phyloP scores from a whole-genome alignment of 2,797 vertebrate genomes.

The Scolopax bukidnonensis region DNA sequence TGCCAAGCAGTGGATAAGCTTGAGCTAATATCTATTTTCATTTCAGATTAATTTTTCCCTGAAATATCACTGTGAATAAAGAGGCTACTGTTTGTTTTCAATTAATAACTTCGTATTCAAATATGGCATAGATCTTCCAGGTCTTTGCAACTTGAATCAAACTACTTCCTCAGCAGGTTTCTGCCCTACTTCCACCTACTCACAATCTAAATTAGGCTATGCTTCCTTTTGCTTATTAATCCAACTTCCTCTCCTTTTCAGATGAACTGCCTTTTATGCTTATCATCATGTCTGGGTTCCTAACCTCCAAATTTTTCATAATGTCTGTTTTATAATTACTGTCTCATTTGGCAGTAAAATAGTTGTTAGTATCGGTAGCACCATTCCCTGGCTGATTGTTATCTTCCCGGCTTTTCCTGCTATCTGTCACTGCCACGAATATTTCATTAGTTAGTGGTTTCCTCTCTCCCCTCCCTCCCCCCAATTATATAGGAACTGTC shows the following conservation, averaged over 20 bases:
- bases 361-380: background rate
- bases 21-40: background rate
- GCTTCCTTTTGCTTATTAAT: background rate
- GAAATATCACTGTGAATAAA: background rate
- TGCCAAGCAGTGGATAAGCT: background rate
- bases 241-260: background rate
- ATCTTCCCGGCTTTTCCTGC: background rate
- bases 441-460: background rate
- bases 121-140: background rate
- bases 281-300: background rate
- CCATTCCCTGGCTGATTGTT: background rate
- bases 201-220: background rate
- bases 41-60: background rate
- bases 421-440: background rate
- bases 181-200: background rate
- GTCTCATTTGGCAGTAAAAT: background rate
- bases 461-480: background rate
- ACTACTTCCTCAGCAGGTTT: background rate
- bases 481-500: background rate
- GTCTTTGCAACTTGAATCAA: background rate
- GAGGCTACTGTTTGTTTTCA: background rate
- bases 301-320: background rate
- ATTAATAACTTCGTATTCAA: background rate
- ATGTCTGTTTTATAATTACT: background rate
- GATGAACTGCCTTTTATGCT: background rate